A percentile compares a stretch with the other conserved stretches of the same genome.
Evolutionary conservation across 2,113 vertebrate genomes (phyloP).

Genomic region (Heterotis niloticus): DNA sequence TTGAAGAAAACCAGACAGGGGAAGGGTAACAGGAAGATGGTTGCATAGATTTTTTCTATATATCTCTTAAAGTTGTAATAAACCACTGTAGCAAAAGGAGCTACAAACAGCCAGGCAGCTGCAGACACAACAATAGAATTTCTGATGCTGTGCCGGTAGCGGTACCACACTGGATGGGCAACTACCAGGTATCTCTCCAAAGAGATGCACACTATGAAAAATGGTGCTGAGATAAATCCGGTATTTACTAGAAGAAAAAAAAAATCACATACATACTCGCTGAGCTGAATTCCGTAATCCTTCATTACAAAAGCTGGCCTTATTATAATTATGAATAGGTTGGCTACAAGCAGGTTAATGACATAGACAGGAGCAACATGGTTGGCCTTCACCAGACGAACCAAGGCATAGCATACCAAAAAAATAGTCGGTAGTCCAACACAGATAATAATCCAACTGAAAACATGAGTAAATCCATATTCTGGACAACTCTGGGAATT

Average conservation of each 20-base stretch:
- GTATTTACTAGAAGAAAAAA: too few species aligned
- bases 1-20: constrained; percentile 23
- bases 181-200: constrained; percentile 33
- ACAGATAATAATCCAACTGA: constrained; percentile 17
- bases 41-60: too few species aligned
- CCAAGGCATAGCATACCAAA: constrained; percentile 24
- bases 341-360: constrained; percentile 30
- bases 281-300: background rate
- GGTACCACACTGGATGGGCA: constrained; percentile 32
- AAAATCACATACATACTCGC: too few species aligned
- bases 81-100: background rate
- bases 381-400: constrained; percentile 13
- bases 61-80: too few species aligned
- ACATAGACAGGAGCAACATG: constrained; percentile 26
- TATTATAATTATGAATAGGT: constrained; percentile 20
- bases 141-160: background rate
- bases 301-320: background rate
- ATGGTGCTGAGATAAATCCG: background rate
- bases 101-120: constrained; percentile 7
- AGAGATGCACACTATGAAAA: constrained; percentile 33
- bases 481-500: too few species aligned
- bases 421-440: constrained; percentile 10
- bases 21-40: constrained; percentile 18
- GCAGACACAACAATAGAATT: background rate
- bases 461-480: too few species aligned